Conservation (phyloP, 2,797 vertebrate species). For the Peromyscus eremicus region DNA sequence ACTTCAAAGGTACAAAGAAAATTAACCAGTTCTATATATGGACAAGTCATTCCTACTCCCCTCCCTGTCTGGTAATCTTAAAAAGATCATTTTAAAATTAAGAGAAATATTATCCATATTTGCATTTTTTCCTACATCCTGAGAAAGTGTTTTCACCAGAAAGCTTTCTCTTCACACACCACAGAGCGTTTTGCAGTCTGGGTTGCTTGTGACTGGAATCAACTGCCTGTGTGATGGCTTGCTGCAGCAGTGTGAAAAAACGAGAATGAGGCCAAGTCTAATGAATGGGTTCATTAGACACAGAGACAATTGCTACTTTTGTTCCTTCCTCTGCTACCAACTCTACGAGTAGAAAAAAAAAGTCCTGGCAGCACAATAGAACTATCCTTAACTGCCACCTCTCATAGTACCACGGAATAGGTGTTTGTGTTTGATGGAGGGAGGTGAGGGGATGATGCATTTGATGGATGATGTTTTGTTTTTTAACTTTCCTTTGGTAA, state of each 20-base stretch:
- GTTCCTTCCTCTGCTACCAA: constrained; percentile 46
- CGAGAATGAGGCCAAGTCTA: constrained; percentile 45
- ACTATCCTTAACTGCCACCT: neutral
- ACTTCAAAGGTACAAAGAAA: constrained; percentile 22
- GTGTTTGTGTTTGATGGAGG: neutral
- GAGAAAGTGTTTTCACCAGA: constrained; percentile 6
- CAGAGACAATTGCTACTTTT: constrained; percentile 40
- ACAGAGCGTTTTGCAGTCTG: constrained; percentile 23
- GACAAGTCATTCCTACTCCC: neutral
- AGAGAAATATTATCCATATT: neutral
- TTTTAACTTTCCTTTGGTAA: constrained; percentile 7
- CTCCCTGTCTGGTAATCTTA: neutral
- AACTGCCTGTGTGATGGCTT: neutral
- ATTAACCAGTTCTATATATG: neutral
- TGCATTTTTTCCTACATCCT: neutral
- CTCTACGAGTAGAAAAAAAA: neutral
- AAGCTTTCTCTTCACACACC: neutral
- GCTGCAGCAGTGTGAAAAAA: constrained; percentile 19
- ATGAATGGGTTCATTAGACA: constrained; percentile 20
- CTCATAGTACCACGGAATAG: neutral
- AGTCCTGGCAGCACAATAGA: constrained; percentile 16
- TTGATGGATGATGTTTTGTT: neutral
- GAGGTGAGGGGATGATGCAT: neutral
- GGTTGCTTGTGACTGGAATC: neutral
- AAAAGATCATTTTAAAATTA: constrained; percentile 43